Evolutionary conservation across 1,140 invertebrate species (phyloP).

Genomic region (Drosophila micromelanica): DNA sequence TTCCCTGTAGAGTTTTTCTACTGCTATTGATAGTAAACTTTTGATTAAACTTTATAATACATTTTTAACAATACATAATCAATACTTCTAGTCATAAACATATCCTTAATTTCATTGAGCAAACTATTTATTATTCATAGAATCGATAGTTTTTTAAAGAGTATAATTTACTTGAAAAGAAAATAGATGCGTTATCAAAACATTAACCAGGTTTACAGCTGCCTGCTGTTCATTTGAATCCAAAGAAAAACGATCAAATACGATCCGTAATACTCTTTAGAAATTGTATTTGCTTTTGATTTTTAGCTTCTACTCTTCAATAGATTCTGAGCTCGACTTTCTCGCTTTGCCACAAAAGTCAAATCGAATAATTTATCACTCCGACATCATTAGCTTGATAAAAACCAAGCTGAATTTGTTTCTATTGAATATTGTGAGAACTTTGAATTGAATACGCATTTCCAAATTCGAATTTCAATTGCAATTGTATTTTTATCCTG

Average conservation of each 20-base stretch:
- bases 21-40: no score
- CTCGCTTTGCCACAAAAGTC: neutral
- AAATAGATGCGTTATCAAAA: neutral
- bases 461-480: constrained; percentile 12
- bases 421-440: constrained; percentile 62
- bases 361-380: constrained; percentile 51
- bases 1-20: no score
- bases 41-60: no score
- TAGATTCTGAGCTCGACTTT: no score
- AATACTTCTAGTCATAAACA: no score
- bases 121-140: no score
- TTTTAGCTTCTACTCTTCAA: no score
- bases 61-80: no score
- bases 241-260: neutral
- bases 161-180: neutral
- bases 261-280: neutral
- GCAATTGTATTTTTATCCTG: constrained; percentile 49
- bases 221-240: constrained; percentile 23
- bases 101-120: no score
- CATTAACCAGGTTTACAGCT: neutral
- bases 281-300: constrained; percentile 5
- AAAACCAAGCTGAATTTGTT: constrained; percentile 31
- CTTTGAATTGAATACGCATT: constrained; percentile 25
- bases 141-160: no score
- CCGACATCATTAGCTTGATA: constrained; percentile 45